Percentiles rank a stretch among this genome's conserved stretches.
These are phyloP conservation scores for Stegophylla sp. DNA, from an alignment of 2,888 invertebrate genomes.

Conservation along the genomic window DNA sequence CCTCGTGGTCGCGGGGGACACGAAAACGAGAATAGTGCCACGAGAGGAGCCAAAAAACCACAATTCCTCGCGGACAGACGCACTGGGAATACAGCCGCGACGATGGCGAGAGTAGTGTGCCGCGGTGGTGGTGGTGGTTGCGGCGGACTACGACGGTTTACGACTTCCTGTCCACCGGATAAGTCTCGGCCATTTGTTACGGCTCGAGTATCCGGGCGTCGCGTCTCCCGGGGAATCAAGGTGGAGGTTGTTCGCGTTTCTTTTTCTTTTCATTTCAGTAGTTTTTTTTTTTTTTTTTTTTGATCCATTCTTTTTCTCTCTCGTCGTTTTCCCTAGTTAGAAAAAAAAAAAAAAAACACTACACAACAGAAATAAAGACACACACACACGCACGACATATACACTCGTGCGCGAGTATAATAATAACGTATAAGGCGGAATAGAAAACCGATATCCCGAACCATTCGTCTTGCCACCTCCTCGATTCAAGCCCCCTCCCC, in stretches of 20 bases:
- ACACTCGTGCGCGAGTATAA: too few species aligned
- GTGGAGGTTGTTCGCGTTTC: constrained; percentile 34
- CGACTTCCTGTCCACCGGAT: constrained; percentile 56
- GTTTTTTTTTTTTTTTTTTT: too few species aligned
- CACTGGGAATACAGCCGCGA: constrained; percentile 34
- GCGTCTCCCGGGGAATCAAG: constrained; percentile 55
- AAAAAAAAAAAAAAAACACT: neutral
- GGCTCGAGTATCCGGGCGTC: neutral
- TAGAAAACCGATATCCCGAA: constrained; percentile 18
- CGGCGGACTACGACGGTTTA: constrained; percentile 24
- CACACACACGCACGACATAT: neutral
- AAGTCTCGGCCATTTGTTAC: constrained; percentile 58
- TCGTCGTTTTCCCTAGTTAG: neutral
- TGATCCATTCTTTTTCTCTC: neutral
- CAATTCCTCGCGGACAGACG: constrained; percentile 56
- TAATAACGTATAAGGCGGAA: neutral
- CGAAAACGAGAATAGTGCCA: neutral
- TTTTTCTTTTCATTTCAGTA: too few species aligned
- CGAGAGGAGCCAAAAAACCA: constrained; percentile 41
- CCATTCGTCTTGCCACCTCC: constrained; percentile 15
- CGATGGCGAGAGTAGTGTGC: too few species aligned
- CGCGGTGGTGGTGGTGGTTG: neutral
- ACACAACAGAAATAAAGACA: neutral
- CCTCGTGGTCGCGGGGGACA: constrained; percentile 6
- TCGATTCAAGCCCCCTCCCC: too few species aligned